Percentiles rank a stretch among this genome's conserved stretches.
Evolutionary conservation across 2,113 vertebrate genomes (phyloP).

Genomic region (Rhadina sibilatrix): DNA sequence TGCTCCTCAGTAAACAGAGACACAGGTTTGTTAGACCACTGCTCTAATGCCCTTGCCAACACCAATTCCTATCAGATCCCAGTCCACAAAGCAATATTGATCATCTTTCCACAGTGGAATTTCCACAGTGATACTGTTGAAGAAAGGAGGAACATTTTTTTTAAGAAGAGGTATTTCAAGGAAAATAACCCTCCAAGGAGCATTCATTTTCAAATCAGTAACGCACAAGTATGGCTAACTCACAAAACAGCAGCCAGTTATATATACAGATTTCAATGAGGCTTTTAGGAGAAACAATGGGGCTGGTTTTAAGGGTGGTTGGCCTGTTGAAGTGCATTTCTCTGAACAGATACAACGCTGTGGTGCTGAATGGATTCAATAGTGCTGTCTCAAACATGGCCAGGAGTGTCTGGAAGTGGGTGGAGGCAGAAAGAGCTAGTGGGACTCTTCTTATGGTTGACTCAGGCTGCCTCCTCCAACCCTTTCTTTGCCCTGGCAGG

Average conservation of each 20-base stretch:
- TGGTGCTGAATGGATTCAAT: conserved; percentile 64
- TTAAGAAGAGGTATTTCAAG: not conserved
- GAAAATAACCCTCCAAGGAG: conserved; percentile 18
- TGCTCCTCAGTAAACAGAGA: not conserved
- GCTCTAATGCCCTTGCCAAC: not conserved
- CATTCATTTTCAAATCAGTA: conserved; percentile 58
- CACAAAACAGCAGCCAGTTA: conserved; percentile 57
- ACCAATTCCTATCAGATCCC: not conserved
- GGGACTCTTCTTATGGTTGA: conserved; percentile 33
- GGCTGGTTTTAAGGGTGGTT: conserved; percentile 55
- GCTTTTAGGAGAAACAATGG: conserved; percentile 54
- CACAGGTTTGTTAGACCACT: not conserved
- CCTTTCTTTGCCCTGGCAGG: conserved; percentile 24
- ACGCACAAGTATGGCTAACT: not conserved
- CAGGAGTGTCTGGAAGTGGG: conserved; percentile 64
- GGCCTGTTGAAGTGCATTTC: conserved; percentile 55
- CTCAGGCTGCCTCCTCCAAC: conserved; percentile 35
- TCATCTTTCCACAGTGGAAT: not conserved
- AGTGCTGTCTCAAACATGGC: conserved; percentile 49
- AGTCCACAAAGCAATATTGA: not conserved
- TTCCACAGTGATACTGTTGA: not conserved
- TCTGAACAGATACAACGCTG: conserved; percentile 53
- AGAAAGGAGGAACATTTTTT: conserved; percentile 13
- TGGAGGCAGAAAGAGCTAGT: conserved; percentile 54
- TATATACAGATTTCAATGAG: conserved; percentile 45